Evolutionary conservation across 2,113 vertebrate species (phyloP), one percentile per base, ranked within the genome.

Genomic region (Cromileptes altivelis): DNA sequence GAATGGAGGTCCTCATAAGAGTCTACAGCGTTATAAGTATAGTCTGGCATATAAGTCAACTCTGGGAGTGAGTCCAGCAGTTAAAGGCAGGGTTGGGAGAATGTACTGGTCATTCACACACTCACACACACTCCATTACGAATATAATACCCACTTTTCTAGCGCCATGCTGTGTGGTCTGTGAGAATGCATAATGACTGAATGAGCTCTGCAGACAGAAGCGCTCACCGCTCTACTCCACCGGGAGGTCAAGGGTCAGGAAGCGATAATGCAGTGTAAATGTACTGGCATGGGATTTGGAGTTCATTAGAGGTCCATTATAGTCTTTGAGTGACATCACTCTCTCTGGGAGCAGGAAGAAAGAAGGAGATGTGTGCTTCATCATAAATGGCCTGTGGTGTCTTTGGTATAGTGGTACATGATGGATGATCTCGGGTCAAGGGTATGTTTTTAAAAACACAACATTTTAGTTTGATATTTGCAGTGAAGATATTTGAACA

Each of bases 291-390:
- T 85, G 89, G 91, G 89, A 90, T 86, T 93, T 82, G 78, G 85
- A 92, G 89, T 92, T 94, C 88, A 93, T 94, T 94, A 94, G 82
- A 90, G 80, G 78, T 90, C 88, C 92, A 94, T 94, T 91, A 93
- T 75, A 87, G 69, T 57, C 78, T 81, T 80, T 92, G 89, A 92
- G 87, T 94, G 93, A 91, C 92, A 92, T 87, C 90, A 92, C 77
- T 92, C 81, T 78, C 63, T 78, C 45, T 68, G 87, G 81, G 80
- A 84, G 80, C 62, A 37, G 87, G 37, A 85, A 62, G 74, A 78
- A 70, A 65, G 67, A 11, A 70, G 30, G 42, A 74, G 52, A 60
- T 77, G 23, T 78, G 78, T 6, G 1, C 63, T 86, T 62, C 13
- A 83, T 85, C 67, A 52, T 47, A 47, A 82, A 70, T 47, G 52